A percentile compares a stretch with the other conserved stretches of the same genome.
Conservation (phyloP, 2,113 vertebrate genomes). For the Ochotona curzoniae region DNA sequence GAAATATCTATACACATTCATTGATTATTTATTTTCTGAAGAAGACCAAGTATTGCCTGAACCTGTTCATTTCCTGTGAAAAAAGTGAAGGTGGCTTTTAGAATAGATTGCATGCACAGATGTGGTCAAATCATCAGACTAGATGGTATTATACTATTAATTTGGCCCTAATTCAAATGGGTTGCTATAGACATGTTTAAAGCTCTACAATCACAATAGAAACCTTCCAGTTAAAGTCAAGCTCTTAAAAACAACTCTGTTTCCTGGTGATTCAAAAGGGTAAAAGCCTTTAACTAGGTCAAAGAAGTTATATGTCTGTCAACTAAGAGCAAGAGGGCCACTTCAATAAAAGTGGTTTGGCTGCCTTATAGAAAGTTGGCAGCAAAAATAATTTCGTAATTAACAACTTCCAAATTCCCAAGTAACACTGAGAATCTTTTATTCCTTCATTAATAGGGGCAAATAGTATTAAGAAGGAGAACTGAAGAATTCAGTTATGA, state of each 20-base stretch:
- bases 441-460: background rate
- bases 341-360: background rate
- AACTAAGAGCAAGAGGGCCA: conserved; percentile 1
- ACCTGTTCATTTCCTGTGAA: conserved; percentile 58
- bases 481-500: background rate
- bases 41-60: background rate
- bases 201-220: background rate
- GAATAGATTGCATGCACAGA: conserved; percentile 39
- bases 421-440: background rate
- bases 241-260: background rate
- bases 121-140: conserved; percentile 57
- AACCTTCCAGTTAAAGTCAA: background rate
- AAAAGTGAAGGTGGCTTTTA: background rate
- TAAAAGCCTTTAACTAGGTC: background rate
- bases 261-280: conserved; percentile 3
- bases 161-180: conserved; percentile 26
- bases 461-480: background rate
- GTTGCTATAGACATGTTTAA: background rate
- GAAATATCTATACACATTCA: background rate
- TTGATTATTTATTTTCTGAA: background rate
- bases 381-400: background rate
- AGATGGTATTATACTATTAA: conserved; percentile 27
- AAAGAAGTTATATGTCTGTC: background rate
- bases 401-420: background rate
- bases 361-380: background rate